A percentile compares a stretch with the other conserved stretches of the same genome.
These are phyloP conservation scores for Myotis yumanensis DNA, from an alignment of 2,113 vertebrate species.

Conservation along the genomic window DNA sequence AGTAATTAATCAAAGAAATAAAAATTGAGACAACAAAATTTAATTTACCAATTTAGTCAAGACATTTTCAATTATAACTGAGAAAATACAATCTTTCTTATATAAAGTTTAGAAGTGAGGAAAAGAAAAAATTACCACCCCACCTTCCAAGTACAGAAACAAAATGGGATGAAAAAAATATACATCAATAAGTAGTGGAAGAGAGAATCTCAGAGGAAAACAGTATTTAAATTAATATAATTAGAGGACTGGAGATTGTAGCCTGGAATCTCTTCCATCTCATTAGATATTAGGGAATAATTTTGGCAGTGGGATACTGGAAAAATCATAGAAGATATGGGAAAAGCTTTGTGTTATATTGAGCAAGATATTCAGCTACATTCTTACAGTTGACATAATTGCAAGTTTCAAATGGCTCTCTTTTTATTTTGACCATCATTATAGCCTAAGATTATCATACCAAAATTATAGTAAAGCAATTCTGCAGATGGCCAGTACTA, in stretches of 20 bases:
- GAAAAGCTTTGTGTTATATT: not conserved
- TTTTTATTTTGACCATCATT: not conserved
- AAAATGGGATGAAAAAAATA: not conserved
- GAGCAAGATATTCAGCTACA: not conserved
- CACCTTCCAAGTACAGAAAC: not conserved
- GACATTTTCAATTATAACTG: not conserved
- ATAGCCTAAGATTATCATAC: not conserved
- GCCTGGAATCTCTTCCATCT: not conserved
- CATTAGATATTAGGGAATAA: slow-evolving; percentile 12
- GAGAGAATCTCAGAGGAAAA: not conserved
- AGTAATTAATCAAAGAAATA: slow-evolving; percentile 45
- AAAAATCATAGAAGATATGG: not conserved
- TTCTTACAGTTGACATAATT: not conserved
- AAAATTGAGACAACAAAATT: slow-evolving; percentile 41
- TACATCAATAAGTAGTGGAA: not conserved
- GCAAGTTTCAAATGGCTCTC: not conserved
- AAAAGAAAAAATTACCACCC: not conserved
- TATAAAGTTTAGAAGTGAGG: not conserved
- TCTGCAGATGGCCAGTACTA: not conserved
- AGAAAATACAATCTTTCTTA: not conserved
- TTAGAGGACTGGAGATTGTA: not conserved
- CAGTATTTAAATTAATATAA: slow-evolving; percentile 29
- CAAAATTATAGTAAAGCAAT: not conserved
- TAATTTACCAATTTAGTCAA: slow-evolving; percentile 7
- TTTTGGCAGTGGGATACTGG: not conserved